phyloP scores from a whole-genome alignment of 2,888 invertebrate genomes.

The Agonum fuliginosum region DNA sequence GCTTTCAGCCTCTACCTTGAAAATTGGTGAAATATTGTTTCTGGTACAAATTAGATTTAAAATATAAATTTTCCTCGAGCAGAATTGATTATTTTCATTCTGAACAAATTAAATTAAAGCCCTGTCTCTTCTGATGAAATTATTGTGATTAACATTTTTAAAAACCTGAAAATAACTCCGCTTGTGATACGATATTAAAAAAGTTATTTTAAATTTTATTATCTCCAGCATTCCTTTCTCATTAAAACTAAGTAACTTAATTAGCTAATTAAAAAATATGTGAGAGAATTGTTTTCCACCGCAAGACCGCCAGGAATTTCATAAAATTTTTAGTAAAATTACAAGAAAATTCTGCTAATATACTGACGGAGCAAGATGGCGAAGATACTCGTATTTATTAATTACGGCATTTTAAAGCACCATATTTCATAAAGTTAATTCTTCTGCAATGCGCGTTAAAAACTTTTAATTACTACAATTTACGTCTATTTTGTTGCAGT shows the following conservation, averaged over 20 bases:
- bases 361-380: background rate
- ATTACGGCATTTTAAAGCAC: conserved; percentile 2
- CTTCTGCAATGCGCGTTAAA: background rate
- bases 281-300: conserved; percentile 20
- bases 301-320: background rate
- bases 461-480: conserved; percentile 2
- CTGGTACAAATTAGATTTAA: conserved; percentile 21
- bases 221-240: conserved; percentile 33
- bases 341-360: background rate
- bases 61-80: conserved; percentile 20
- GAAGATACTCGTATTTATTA: background rate
- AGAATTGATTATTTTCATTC: conserved; percentile 22
- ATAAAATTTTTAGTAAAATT: conserved; percentile 18
- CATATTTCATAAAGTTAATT: background rate
- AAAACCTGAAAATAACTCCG: conserved; percentile 4
- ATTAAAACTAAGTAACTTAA: conserved; percentile 35
- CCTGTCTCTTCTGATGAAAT: conserved; percentile 8
- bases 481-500: background rate
- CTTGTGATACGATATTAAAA: conserved; percentile 37
- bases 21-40: conserved; percentile 13
- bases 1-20: too few species aligned
- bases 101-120: conserved; percentile 8
- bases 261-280: conserved; percentile 43
- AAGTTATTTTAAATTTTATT: conserved; percentile 38
- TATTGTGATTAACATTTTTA: conserved; percentile 28